Evolutionary conservation across 2,888 invertebrate species (phyloP), one percentile per base, ranked within the genome.

Genomic region (Epicampocera succincta): DNA sequence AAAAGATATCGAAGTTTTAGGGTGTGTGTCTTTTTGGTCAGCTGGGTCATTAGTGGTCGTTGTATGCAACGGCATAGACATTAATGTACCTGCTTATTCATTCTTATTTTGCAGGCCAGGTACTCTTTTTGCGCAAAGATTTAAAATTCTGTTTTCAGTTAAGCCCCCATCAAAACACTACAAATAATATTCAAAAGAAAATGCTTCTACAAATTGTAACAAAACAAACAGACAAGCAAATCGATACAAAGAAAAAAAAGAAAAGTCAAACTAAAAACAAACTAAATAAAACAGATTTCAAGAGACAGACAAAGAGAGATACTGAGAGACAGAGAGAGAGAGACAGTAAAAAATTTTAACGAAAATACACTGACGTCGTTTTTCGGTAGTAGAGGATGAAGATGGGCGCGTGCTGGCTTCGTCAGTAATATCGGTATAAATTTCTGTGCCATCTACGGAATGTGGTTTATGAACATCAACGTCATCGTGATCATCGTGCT

Each of bases 301-400:
- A 85, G 72, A 83, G 52, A 21, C 63, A 74, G 73, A n/a, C 52
- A 69, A 65, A 73, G 75, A 50, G 54, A 84, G 48, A 56, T 12
- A 69, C 61, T 69, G 75, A 50, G 54, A 84, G 48, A 56, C 8
- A 74, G 13, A 73, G 29, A 52, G 9, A 50, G n/a, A 66, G 17
- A 60, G 60, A 63, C 61, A 79, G 46, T 66, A 75, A 79, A 83
- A 65, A 71, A 83, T 77, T 78, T 84, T 82, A 87, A 85, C 85
- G 84, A 84, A 88, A 87, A 89, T 88, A 86, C 87, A 90, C 90
- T 90, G 90, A 90, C 90, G 87, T 89, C 86, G 87, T 85, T 84
- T 87, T 79, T 80, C 81, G 61, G 72, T 79, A 75, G 84, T 79
- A 85, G 81, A 84, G 84, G 75, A 54, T 58, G 73, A 66, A 61